Conservation (phyloP, 2,888 invertebrate genomes). For the Folsomia manolachei region DNA sequence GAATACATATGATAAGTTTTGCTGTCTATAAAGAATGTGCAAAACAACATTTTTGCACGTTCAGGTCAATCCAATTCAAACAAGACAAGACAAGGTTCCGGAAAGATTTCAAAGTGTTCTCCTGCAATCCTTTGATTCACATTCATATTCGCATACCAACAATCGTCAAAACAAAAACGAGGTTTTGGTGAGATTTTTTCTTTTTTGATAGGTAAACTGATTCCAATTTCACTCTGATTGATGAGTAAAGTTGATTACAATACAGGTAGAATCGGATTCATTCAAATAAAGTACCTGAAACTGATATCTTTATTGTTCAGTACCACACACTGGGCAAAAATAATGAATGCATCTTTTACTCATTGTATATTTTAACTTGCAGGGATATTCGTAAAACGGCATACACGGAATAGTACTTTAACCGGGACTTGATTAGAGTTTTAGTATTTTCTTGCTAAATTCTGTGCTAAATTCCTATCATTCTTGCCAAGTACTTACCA, state of each 20-base stretch:
- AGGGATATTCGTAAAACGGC: too few relatives aligned
- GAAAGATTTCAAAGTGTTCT: neutral
- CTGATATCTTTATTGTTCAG: too few relatives aligned
- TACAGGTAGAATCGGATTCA: neutral
- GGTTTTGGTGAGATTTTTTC: neutral
- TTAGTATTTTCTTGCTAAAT: neutral
- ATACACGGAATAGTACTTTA: too few relatives aligned
- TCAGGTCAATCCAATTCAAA: neutral
- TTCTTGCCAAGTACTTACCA: neutral
- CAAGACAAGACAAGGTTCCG: neutral
- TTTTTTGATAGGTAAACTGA: neutral
- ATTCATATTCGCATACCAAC: too few relatives aligned
- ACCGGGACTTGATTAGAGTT: too few relatives aligned
- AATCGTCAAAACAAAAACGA: neutral
- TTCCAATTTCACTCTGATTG: neutral
- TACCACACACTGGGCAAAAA: neutral
- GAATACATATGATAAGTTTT: too few relatives aligned
- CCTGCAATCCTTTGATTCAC: neutral
- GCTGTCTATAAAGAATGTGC: too few relatives aligned
- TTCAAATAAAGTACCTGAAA: neutral
- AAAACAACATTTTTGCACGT: neutral
- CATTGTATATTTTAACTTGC: too few relatives aligned
- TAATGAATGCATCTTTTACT: neutral
- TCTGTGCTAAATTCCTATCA: neutral
- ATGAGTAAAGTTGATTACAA: neutral